Percentiles rank a stretch among this genome's conserved stretches.
Evolutionary conservation across 2,888 invertebrate genomes (phyloP).

Genomic region (Eilema caniola): DNA sequence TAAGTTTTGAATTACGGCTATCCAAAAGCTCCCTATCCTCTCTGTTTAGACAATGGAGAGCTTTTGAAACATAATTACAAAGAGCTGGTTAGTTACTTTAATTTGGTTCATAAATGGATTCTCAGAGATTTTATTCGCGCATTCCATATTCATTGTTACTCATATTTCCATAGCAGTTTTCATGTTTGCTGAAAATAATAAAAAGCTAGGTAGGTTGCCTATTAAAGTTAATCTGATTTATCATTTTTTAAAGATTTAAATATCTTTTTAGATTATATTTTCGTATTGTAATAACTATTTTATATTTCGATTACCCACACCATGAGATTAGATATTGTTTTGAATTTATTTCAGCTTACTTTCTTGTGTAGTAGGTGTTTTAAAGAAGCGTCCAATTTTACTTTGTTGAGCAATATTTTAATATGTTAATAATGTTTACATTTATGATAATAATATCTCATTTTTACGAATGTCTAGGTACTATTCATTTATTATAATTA

Average conservation of each 20-base stretch:
- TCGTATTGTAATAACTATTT: neutral
- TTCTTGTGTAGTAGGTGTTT: neutral
- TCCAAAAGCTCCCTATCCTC: slow-evolving; percentile 10
- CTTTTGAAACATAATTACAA: slow-evolving; percentile 36
- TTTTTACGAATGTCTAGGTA: neutral
- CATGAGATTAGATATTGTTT: neutral
- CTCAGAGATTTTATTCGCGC: slow-evolving; percentile 33
- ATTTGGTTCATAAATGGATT: slow-evolving; percentile 40
- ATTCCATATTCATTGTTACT: slow-evolving; percentile 40
- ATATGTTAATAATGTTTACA: too few species aligned
- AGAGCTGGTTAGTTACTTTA: slow-evolving; percentile 36
- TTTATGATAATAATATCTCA: neutral
- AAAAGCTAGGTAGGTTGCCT: slow-evolving; percentile 49
- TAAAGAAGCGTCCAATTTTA: neutral
- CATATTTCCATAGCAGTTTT: slow-evolving; percentile 48
- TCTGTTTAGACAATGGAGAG: slow-evolving; percentile 17
- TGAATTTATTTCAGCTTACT: neutral
- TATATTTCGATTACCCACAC: neutral
- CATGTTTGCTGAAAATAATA: slow-evolving; percentile 56
- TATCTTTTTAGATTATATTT: slow-evolving; percentile 37
- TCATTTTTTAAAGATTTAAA: slow-evolving; percentile 49
- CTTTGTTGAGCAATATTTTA: neutral
- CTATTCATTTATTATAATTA: too few species aligned
- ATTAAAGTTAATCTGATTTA: slow-evolving; percentile 53
- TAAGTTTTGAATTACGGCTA: slow-evolving; percentile 25